phyloP scores from a whole-genome alignment of 1,140 invertebrate genomes.

The Drosophila hydei region DNA sequence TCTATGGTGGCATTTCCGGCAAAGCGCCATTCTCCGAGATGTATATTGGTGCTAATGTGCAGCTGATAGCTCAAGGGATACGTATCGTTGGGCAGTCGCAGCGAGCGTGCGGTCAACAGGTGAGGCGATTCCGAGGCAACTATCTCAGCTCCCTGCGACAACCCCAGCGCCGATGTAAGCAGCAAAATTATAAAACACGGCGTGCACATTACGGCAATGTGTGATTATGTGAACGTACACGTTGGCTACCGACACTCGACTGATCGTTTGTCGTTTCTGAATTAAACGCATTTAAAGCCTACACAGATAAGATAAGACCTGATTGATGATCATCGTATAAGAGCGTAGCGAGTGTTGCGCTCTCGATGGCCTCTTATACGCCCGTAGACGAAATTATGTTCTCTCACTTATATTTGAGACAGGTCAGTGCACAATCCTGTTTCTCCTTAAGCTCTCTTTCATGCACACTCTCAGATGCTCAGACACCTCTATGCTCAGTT shows the following conservation, averaged over 20 bases:
- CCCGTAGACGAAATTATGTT: neutral
- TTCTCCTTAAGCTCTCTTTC: conserved; percentile 13
- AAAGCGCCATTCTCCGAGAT: conserved; percentile 84
- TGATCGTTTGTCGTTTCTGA: conserved; percentile 39
- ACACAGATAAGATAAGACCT: conserved; percentile 65
- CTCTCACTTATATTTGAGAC: conserved; percentile 26
- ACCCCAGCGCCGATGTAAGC: conserved; percentile 21
- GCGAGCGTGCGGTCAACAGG: conserved; percentile 37
- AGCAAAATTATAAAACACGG: conserved; percentile 27
- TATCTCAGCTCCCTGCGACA: conserved; percentile 3
- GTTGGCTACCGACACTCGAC: conserved; percentile 68
- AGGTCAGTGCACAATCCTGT: conserved; percentile 58
- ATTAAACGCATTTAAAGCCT: conserved; percentile 47
- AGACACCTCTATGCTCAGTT: too few species aligned
- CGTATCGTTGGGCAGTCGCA: conserved; percentile 86
- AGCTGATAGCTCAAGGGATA: conserved; percentile 88
- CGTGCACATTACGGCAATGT: conserved; percentile 41
- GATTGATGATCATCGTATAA: conserved; percentile 31
- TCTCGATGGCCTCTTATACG: neutral
- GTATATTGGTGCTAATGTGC: conserved; percentile 86
- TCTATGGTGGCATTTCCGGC: conserved; percentile 86
- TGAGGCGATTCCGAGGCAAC: neutral
- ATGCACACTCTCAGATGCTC: too few species aligned
- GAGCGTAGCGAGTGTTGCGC: conserved; percentile 16
- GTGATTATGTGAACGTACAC: conserved; percentile 48